These are phyloP conservation scores for Pipistrellus pipistrellus DNA, from an alignment of 2,797 vertebrate genomes.

Conservation along the genomic window DNA sequence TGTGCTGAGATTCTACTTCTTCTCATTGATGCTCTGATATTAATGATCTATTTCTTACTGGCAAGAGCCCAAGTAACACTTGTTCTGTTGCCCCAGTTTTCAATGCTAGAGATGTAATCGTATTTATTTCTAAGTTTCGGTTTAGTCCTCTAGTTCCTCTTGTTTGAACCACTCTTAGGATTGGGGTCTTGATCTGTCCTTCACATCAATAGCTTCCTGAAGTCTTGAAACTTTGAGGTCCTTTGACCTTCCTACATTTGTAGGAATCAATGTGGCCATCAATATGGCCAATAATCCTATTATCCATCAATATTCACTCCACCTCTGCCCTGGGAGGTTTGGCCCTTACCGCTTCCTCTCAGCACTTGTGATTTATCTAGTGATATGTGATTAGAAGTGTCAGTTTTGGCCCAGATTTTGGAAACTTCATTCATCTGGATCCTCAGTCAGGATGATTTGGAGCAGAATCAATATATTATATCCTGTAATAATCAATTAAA, in stretches of 20 bases:
- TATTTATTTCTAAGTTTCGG: conserved; percentile 13
- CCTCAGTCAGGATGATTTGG: background rate
- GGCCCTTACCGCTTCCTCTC: background rate
- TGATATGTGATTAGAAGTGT: background rate
- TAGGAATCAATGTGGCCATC: background rate
- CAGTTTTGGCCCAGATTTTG: background rate
- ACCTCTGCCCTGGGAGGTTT: background rate
- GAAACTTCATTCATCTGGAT: background rate
- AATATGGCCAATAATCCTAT: background rate
- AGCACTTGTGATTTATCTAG: background rate
- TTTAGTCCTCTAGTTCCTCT: background rate
- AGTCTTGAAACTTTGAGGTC: background rate
- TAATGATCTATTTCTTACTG: background rate
- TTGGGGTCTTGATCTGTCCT: background rate
- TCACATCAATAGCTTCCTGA: background rate
- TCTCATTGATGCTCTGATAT: background rate
- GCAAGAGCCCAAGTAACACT: background rate
- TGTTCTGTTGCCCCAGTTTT: background rate
- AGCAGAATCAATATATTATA: background rate
- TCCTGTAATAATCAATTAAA: background rate
- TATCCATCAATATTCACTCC: background rate
- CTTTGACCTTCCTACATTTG: background rate
- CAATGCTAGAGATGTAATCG: background rate
- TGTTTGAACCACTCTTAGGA: background rate
- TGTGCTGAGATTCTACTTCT: background rate